Conservation (phyloP, 2,797 vertebrate species). For the Argentina silus region DNA sequence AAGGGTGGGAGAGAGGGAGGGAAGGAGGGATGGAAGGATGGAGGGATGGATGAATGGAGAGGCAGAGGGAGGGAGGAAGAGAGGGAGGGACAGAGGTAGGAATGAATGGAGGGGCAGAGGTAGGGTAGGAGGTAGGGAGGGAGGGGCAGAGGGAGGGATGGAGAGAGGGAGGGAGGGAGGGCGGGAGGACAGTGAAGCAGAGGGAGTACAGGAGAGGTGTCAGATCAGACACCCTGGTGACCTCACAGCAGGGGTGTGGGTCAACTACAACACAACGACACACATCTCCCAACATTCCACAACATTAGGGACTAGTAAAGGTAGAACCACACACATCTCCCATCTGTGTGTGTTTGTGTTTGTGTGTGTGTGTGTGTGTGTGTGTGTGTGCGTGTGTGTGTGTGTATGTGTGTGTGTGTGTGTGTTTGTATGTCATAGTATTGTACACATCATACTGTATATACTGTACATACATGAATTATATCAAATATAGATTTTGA, state of each 20-base stretch:
- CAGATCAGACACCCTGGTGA: constrained; percentile 38
- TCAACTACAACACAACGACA: constrained; percentile 16
- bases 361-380: too few species aligned
- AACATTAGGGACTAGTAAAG: not conserved
- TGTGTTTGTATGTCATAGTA: not conserved
- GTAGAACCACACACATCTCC: too few species aligned
- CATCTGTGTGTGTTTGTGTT: too few species aligned
- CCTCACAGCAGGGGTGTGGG: constrained; percentile 12
- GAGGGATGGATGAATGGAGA: too few species aligned
- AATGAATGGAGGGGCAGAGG: not conserved
- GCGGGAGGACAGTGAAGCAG: constrained; percentile 40
- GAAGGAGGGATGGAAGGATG: too few species aligned
- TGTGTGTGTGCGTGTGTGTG: too few species aligned
- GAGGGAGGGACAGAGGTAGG: not conserved
- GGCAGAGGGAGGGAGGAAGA: not conserved
- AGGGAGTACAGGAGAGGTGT: constrained; percentile 23
- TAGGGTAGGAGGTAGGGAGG: constrained; percentile 51
- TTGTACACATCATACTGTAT: not conserved
- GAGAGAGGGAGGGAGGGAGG: too few species aligned
- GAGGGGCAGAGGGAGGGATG: not conserved
- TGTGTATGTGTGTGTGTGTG: too few species aligned
- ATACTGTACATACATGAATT: not conserved
- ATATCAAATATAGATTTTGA: too few species aligned
- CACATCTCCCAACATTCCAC: not conserved
- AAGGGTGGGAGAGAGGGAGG: too few species aligned